Evolutionary conservation across 2,888 invertebrate species (phyloP), one percentile per base, ranked within the genome.

Genomic region (Helicoverpa assulta): DNA sequence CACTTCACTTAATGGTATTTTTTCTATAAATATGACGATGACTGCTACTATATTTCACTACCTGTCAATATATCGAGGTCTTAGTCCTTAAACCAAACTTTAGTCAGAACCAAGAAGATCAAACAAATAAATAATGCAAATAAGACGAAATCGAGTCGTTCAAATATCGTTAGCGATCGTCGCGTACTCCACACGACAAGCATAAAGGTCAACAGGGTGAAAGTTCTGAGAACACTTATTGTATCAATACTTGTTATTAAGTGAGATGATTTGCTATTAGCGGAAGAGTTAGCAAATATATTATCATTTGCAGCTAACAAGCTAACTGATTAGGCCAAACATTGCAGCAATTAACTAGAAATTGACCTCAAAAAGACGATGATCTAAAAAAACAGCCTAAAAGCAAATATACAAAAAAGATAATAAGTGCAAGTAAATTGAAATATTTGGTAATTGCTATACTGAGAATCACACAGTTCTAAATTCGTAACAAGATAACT

Each of bases 151-250:
- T 62, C 70, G 51, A 65, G 66, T 70, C 63, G 59, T 73, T 79
- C 51, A 69, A 79, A 26, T 62, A 68, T 73, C 67, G 57, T 68
- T 78, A 65, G 64, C n/a, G 53, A 75, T 75, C 69, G 61, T 72
- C 76, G 66, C 61, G 59, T 63, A 60, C 65, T 47, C 33, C 63
- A 75, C 86, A 87, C 88, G 89, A 88, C 88, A 76, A 68, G 81
- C 80, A 85, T 78, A 87, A 90, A 88, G 89, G 89, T 89, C 88
- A 88, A 76, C 78, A 81, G 84, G 89, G 91, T 89, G 92, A 94
- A 93, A 93, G 93, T 93, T 90, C 90, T 90, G 88, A 86, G 91
- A 90, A 90, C 91, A 89, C 88, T 82, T 85, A 87, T 82, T 88
- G 87, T 83, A 78, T 72, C 69, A 73, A 70, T 70, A 65, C 73